These are phyloP conservation scores for Lepus americanus DNA, from an alignment of 2,113 vertebrate species.

Conservation along the genomic window DNA sequence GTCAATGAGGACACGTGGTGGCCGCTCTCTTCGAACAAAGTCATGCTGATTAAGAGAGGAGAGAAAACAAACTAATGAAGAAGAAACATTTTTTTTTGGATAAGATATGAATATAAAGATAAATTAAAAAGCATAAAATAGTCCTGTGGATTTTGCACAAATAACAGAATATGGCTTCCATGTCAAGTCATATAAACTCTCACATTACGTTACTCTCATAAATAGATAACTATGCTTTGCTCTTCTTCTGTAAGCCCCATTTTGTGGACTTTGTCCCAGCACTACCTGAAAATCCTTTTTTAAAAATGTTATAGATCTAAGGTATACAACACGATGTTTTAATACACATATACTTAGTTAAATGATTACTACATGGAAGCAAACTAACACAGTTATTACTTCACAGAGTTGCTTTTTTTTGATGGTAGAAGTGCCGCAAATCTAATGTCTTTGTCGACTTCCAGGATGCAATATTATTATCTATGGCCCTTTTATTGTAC, in stretches of 20 bases:
- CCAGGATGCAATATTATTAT: not conserved
- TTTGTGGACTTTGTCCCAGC: not conserved
- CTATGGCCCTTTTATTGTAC: not conserved
- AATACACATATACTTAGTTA: not conserved
- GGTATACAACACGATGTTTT: not conserved
- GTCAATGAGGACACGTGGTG: slow-evolving; percentile 93
- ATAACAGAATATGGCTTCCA: not conserved
- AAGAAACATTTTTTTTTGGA: not conserved
- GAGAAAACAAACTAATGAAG: not conserved
- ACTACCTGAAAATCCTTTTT: not conserved
- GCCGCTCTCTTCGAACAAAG: slow-evolving; percentile 95
- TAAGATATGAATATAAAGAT: not conserved
- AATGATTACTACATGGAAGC: not conserved
- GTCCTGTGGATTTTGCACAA: not conserved
- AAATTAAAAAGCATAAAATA: not conserved
- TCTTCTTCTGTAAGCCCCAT: not conserved
- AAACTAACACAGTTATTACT: not conserved
- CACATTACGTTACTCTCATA: not conserved
- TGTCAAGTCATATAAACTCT: not conserved
- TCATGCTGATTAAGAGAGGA: slow-evolving; percentile 90
- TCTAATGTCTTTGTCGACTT: not conserved
- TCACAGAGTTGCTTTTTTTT: not conserved
- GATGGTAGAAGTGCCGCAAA: not conserved
- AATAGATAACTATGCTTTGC: not conserved
- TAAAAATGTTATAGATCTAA: not conserved